phyloP scores from a whole-genome alignment of 2,113 vertebrate species.

The Gnathonemus echidnorhynchus region DNA sequence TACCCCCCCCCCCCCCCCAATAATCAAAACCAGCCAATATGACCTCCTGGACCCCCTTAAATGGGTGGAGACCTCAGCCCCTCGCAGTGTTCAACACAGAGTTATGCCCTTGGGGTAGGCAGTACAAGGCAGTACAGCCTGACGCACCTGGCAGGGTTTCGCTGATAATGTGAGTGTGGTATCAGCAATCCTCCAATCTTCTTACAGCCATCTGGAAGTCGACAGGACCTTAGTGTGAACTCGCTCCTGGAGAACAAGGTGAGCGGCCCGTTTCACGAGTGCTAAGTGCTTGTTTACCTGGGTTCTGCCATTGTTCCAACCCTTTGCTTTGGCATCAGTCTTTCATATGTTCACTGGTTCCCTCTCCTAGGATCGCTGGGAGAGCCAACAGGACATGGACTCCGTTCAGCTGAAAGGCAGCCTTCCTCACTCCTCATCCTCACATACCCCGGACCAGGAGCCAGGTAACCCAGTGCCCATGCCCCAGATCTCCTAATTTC shows the following conservation, averaged over 20 bases:
- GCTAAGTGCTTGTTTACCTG: not conserved
- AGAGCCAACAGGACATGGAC: constrained; percentile 87
- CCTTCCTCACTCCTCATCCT: constrained; percentile 55
- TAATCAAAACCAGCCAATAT: not conserved
- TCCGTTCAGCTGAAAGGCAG: constrained; percentile 59
- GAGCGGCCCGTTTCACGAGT: constrained; percentile 27
- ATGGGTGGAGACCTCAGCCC: not conserved
- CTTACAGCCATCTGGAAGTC: constrained; percentile 81
- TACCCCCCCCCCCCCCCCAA: too few species aligned
- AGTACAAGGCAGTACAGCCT: not conserved
- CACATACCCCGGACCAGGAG: constrained; percentile 62
- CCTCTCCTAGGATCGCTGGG: constrained; percentile 76
- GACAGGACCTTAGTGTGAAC: constrained; percentile 78
- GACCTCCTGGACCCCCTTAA: not conserved
- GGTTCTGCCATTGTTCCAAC: not conserved
- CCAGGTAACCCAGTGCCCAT: constrained; percentile 55
- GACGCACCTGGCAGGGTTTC: not conserved
- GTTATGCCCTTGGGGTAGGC: not conserved
- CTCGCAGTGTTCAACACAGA: not conserved
- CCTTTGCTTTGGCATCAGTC: not conserved
- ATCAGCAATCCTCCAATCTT: not conserved
- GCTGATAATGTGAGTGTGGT: not conserved
- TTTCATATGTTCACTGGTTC: not conserved
- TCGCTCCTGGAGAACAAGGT: constrained; percentile 81
- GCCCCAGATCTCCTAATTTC: not conserved